Percentiles rank a stretch among this genome's conserved stretches.
phyloP scores from a whole-genome alignment of 2,888 invertebrate species.

The Protophormia terraenovae region DNA sequence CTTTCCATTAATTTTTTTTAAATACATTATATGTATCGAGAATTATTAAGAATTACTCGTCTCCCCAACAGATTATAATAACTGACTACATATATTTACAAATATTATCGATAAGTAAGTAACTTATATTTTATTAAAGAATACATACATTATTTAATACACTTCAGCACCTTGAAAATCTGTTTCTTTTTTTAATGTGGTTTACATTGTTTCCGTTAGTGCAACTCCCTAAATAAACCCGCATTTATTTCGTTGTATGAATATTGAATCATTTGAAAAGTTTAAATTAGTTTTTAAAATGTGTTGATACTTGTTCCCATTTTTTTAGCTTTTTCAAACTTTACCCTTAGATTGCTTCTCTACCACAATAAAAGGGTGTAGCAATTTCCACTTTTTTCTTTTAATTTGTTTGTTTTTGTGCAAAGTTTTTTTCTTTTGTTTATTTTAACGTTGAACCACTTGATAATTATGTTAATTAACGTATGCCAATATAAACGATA shows the following conservation, averaged over 20 bases:
- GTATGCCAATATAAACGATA: slow-evolving; percentile 23
- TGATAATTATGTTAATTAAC: slow-evolving; percentile 57
- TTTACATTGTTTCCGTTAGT: neutral
- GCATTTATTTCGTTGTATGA: slow-evolving; percentile 23
- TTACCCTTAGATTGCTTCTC: neutral
- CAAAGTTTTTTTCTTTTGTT: slow-evolving; percentile 21
- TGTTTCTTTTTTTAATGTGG: neutral
- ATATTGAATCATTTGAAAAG: slow-evolving; percentile 60
- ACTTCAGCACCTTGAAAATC: neutral
- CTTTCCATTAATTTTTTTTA: too few relatives aligned
- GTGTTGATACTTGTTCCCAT: slow-evolving; percentile 44
- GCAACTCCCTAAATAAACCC: neutral
- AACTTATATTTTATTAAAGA: too few relatives aligned
- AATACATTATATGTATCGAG: too few relatives aligned
- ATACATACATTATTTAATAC: too few relatives aligned
- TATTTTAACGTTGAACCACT: too few relatives aligned
- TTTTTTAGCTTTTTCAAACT: neutral
- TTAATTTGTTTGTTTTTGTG: slow-evolving; percentile 20
- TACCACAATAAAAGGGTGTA: slow-evolving; percentile 28
- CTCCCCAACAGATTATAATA: too few relatives aligned
- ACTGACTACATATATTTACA: too few relatives aligned
- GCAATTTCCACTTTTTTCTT: slow-evolving; percentile 18
- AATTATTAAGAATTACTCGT: too few relatives aligned
- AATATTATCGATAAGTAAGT: neutral
- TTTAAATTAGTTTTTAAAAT: slow-evolving; percentile 57